Percentiles rank a stretch among this genome's conserved stretches.
Conservation (phyloP, 2,797 vertebrate species). For the Myotis myotis region DNA sequence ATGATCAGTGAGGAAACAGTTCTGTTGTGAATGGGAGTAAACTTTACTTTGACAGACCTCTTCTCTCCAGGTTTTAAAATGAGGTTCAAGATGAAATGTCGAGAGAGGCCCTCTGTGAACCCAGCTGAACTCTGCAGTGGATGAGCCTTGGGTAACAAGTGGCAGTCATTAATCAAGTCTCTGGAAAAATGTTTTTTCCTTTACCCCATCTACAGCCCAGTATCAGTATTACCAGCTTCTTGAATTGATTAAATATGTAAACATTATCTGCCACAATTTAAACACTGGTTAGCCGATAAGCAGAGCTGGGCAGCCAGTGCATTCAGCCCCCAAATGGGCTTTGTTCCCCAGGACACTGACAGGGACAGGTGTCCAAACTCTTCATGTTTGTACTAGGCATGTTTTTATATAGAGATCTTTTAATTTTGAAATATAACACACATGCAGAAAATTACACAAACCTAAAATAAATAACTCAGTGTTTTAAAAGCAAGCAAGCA, state of each 20-base stretch:
- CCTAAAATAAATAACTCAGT: background rate
- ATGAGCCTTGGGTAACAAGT: slow-evolving; percentile 86
- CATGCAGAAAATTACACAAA: background rate
- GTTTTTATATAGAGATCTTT: background rate
- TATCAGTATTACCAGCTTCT: background rate
- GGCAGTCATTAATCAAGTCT: slow-evolving; percentile 7
- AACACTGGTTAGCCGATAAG: background rate
- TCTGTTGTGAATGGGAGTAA: slow-evolving; percentile 93
- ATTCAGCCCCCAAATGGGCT: background rate
- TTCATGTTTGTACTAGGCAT: background rate
- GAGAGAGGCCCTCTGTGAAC: slow-evolving; percentile 89
- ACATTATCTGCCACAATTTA: background rate
- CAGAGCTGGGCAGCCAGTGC: background rate
- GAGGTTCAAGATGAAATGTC: slow-evolving; percentile 92
- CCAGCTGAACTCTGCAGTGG: slow-evolving; percentile 88
- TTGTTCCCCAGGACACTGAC: background rate
- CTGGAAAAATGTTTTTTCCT: background rate
- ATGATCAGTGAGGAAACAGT: slow-evolving; percentile 94
- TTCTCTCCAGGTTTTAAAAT: slow-evolving; percentile 94
- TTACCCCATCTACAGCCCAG: background rate
- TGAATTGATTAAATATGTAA: background rate
- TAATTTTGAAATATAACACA: background rate
- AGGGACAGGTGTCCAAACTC: background rate
- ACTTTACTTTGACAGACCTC: slow-evolving; percentile 92
- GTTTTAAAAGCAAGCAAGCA: background rate